Percentiles rank a stretch among this genome's conserved stretches.
Conservation (phyloP, 2,797 vertebrate genomes). For the Macrochelys suwanniensis region DNA sequence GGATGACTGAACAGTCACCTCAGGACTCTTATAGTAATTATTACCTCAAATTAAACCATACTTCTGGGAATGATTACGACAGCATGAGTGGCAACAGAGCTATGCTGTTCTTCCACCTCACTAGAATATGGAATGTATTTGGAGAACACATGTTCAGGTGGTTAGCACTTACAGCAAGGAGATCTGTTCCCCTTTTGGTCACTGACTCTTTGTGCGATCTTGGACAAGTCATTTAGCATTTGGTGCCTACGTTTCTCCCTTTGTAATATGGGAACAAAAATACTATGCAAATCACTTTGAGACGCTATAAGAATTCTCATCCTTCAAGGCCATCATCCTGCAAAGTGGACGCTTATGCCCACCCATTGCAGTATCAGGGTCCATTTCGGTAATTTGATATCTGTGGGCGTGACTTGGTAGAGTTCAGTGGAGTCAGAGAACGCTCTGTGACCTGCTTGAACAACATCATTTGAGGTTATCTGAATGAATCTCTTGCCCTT, state of each 20-base stretch:
- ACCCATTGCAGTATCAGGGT: accelerated
- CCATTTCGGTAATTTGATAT: neutral
- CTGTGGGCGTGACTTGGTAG: neutral
- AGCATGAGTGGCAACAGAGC: neutral
- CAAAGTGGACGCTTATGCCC: accelerated
- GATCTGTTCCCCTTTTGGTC: neutral
- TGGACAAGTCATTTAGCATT: neutral
- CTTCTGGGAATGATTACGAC: no score
- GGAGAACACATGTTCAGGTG: neutral
- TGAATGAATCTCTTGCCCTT: neutral
- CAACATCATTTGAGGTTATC: neutral
- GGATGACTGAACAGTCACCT: neutral
- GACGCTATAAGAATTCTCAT: neutral
- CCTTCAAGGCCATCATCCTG: accelerated
- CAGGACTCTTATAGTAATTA: neutral
- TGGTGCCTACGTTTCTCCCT: neutral
- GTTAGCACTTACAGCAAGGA: neutral
- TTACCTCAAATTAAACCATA: neutral
- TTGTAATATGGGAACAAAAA: neutral
- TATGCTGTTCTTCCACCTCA: neutral
- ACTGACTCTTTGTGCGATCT: accelerated
- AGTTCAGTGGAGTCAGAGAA: neutral
- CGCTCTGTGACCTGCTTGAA: neutral
- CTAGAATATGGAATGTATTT: neutral
- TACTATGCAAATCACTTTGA: neutral